These are phyloP conservation scores for Byasa hedistus DNA, from an alignment of 2,888 invertebrate species.

Conservation along the genomic window DNA sequence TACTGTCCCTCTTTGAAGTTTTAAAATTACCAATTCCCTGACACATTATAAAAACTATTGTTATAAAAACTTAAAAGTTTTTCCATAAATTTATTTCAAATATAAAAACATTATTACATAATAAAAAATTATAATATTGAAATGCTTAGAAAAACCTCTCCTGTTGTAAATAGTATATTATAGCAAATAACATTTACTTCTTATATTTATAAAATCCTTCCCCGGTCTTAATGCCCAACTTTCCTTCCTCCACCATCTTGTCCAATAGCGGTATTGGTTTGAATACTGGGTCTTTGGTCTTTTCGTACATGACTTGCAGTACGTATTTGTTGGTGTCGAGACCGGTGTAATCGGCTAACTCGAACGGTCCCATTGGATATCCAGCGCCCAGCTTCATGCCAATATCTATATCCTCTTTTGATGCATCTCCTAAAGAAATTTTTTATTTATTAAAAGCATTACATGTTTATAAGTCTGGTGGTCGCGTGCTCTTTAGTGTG, in stretches of 20 bases:
- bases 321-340: constrained; percentile 89
- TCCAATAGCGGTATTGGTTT: constrained; percentile 81
- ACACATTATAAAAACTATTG: too few species aligned
- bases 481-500: too few species aligned
- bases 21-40: too few species aligned
- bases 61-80: too few species aligned
- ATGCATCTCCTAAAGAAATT: constrained; percentile 80
- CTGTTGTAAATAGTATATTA: background rate
- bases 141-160: background rate
- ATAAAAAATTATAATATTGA: background rate
- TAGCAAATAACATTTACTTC: constrained; percentile 45
- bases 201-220: constrained; percentile 91
- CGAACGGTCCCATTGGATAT: constrained; percentile 95
- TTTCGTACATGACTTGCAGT: constrained; percentile 88
- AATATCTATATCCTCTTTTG: constrained; percentile 88
- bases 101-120: background rate
- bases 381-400: constrained; percentile 96
- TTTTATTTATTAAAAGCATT: background rate
- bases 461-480: background rate
- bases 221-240: constrained; percentile 88
- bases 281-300: constrained; percentile 72
- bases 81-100: background rate
- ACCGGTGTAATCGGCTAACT: constrained; percentile 91
- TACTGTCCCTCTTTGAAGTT: too few species aligned
- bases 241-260: constrained; percentile 87